phyloP scores from a whole-genome alignment of 37 sponge, comb jelly and placozoan genomes.

The Hexactinellida sp. region DNA sequence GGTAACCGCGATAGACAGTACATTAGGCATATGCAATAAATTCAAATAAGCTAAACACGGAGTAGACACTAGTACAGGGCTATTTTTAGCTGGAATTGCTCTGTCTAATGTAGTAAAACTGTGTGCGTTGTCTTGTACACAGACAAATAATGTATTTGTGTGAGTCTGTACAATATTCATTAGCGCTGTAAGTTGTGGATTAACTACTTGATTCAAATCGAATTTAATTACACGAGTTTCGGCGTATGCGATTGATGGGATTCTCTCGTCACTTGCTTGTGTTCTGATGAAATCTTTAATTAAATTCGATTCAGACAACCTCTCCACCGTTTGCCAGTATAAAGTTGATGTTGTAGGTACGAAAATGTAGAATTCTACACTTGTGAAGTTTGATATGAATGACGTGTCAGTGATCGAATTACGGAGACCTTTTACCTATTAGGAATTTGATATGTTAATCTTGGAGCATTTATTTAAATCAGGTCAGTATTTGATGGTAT shows the following conservation, averaged over 20 bases:
- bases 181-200: not conserved
- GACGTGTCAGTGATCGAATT: not conserved
- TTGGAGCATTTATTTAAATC: not conserved
- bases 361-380: not conserved
- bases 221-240: not conserved
- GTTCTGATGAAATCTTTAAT: not conserved
- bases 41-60: not conserved
- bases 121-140: slow-evolving; percentile 9
- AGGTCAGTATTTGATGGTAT: too few relatives aligned
- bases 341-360: not conserved
- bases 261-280: not conserved
- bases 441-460: not conserved
- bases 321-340: not conserved
- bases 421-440: not conserved
- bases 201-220: not conserved
- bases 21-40: slow-evolving; percentile 3
- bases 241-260: not conserved
- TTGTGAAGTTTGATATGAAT: not conserved
- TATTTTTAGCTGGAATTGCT: not conserved
- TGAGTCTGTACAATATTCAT: not conserved
- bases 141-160: not conserved
- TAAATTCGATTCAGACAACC: not conserved
- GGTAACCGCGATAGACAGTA: not conserved
- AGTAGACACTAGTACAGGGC: not conserved
- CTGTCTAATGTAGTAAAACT: not conserved